Conservation (phyloP, 2,888 invertebrate genomes). For the Tachina grossa region DNA sequence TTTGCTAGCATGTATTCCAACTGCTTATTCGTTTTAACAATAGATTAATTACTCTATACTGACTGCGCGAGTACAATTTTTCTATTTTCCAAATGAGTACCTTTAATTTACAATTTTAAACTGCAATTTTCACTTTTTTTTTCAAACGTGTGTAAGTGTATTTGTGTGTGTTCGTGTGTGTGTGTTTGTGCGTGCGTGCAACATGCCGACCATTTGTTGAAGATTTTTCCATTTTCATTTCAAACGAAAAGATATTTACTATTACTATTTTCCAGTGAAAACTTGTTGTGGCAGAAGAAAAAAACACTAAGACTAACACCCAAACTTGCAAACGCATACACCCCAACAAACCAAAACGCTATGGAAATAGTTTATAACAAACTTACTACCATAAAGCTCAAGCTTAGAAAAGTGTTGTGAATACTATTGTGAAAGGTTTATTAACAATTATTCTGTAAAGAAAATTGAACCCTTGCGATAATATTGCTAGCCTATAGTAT, state of each 20-base stretch:
- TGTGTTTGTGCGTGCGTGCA: conserved; percentile 26
- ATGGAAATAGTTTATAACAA: too few species aligned
- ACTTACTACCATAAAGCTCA: too few species aligned
- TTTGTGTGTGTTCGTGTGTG: conserved; percentile 8
- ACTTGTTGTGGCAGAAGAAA: conserved; percentile 53
- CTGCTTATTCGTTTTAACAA: conserved; percentile 32
- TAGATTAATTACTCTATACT: conserved; percentile 48
- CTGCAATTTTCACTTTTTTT: conserved; percentile 70
- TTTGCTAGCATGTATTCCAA: conserved; percentile 7
- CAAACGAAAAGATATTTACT: conserved; percentile 38
- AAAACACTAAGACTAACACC: not conserved
- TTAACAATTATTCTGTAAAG: too few species aligned
- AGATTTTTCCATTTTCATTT: conserved; percentile 60
- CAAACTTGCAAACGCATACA: conserved; percentile 10
- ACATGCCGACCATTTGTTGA: conserved; percentile 36
- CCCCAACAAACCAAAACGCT: too few species aligned
- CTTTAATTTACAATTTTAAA: conserved; percentile 62
- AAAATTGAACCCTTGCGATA: too few species aligned
- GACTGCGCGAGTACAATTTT: not conserved
- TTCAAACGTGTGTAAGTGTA: not conserved
- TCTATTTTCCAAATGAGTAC: conserved; percentile 69
- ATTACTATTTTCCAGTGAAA: conserved; percentile 63
- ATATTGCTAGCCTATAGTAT: too few species aligned
- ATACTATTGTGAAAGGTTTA: too few species aligned
- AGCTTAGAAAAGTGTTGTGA: too few species aligned